Evolutionary conservation across 2,113 vertebrate species (phyloP), one percentile per base, ranked within the genome.

Genomic region (Morone saxatilis): DNA sequence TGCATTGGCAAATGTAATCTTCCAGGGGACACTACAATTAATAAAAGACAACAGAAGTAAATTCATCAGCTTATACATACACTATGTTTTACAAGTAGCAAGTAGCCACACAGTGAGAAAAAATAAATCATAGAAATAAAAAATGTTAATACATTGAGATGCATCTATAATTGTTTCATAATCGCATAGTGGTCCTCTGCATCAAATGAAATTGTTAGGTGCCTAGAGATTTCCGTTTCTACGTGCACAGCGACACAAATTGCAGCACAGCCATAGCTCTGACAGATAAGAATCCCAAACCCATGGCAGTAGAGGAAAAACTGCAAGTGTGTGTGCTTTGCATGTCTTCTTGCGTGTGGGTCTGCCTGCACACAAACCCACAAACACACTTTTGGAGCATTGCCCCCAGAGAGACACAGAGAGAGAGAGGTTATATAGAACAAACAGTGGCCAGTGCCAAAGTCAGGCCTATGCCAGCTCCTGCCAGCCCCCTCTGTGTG

Each of bases 281-380:
- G 78, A 19, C 53, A 77, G 78, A 86, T 87, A 82, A 84, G 47
- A 69, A 69, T 81, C 50, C 57, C 47, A 80, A 72, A 88, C 84
- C 76, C 66, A 4, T 67, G 36, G 48, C 16, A 31, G 60, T 31
- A 8, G 25, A 31, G 41, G 12, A 53, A 59, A 78, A 68, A 74
- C 20, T n/a, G 53, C 36, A 70, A 76, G 50, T 40, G 43, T 70
- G 60, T 43, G n/a, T 60, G 62, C 72, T 53, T 20, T 57, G 47
- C 70, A 20, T 14, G 66, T 62, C 57, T 31, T 60, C 68, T 63
- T 68, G 22, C 11, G 16, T 60, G 47, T 47, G 25, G 0, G 5
- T 68, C 56, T 74, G 59, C 36, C 53, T 61, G 48, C 62, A 38
- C 70, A 63, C 56, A 74, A 68, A 54, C 40, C 73, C 6, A 25